These are phyloP conservation scores for Tenebrio molitor DNA, from an alignment of 1,140 invertebrate genomes.

Conservation along the genomic window DNA sequence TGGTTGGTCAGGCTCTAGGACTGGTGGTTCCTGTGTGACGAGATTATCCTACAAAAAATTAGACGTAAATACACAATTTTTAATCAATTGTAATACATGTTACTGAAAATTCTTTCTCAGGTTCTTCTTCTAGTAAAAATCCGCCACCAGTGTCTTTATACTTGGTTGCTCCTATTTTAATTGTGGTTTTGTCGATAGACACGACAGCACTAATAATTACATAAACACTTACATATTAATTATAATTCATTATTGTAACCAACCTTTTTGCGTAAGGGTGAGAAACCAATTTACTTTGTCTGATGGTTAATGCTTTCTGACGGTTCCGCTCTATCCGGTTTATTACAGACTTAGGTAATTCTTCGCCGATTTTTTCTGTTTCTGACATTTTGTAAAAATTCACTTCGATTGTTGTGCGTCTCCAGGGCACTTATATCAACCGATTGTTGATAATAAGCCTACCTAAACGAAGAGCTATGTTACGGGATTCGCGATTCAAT, in stretches of 20 bases:
- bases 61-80: slow-evolving; percentile 11
- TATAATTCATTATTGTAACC: slow-evolving; percentile 55
- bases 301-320: slow-evolving; percentile 78
- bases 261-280: slow-evolving; percentile 74
- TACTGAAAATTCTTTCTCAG: slow-evolving; percentile 67
- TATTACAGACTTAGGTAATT: slow-evolving; percentile 49
- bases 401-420: too few species aligned
- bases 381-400: slow-evolving; percentile 44
- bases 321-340: slow-evolving; percentile 82
- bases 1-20: slow-evolving; percentile 74
- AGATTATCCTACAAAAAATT: slow-evolving; percentile 65
- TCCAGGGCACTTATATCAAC: too few species aligned
- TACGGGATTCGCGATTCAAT: too few species aligned
- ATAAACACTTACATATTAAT: slow-evolving; percentile 47
- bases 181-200: slow-evolving; percentile 63
- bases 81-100: background rate
- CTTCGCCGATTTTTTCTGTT: slow-evolving; percentile 40
- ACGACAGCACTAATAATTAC: slow-evolving; percentile 55
- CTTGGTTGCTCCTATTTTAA: slow-evolving; percentile 77
- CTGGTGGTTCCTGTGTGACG: slow-evolving; percentile 71
- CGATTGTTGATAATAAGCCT: too few species aligned
- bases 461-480: too few species aligned
- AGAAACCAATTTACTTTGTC: slow-evolving; percentile 76
- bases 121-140: slow-evolving; percentile 84
- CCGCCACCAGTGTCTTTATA: slow-evolving; percentile 89